Conservation (phyloP, 2,797 vertebrate species). For the Sitta carolinensis region DNA sequence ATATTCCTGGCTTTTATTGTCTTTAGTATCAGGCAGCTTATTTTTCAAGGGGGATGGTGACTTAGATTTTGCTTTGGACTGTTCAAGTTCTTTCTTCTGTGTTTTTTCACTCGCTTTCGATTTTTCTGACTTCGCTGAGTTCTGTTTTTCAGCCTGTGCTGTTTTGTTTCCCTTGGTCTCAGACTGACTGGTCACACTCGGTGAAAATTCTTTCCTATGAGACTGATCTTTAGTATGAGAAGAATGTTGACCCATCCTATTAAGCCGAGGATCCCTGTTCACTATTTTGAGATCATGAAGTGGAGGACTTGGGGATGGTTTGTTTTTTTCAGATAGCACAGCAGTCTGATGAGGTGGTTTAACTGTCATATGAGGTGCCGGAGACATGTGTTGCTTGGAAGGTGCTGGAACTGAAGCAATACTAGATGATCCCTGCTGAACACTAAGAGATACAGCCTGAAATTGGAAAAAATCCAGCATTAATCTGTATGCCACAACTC, state of each 20-base stretch:
- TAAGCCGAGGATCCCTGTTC: slow-evolving; percentile 92
- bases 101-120: slow-evolving; percentile 78
- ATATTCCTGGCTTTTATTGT: slow-evolving; percentile 76
- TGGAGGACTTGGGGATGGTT: slow-evolving; percentile 74
- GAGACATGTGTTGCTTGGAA: slow-evolving; percentile 69
- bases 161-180: slow-evolving; percentile 79
- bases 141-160: slow-evolving; percentile 75
- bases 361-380: slow-evolving; percentile 60
- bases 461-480: slow-evolving; percentile 25
- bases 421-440: slow-evolving; percentile 78
- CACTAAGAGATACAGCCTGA: slow-evolving; percentile 86
- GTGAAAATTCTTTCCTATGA: slow-evolving; percentile 79
- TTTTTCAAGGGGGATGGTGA: slow-evolving; percentile 85
- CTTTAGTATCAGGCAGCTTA: slow-evolving; percentile 75
- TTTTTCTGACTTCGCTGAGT: slow-evolving; percentile 79
- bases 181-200: slow-evolving; percentile 46
- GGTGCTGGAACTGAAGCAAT: slow-evolving; percentile 72
- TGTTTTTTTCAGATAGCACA: slow-evolving; percentile 74
- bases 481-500: neutral
- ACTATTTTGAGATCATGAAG: slow-evolving; percentile 82
- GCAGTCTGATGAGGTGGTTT: slow-evolving; percentile 74
- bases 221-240: slow-evolving; percentile 84
- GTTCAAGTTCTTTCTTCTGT: slow-evolving; percentile 80
- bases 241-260: slow-evolving; percentile 76
- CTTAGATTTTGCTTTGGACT: slow-evolving; percentile 83